Percentiles rank a stretch among this genome's conserved stretches.
Evolutionary conservation across 2,888 invertebrate species (phyloP).

Genomic region (Agrochola macilenta): DNA sequence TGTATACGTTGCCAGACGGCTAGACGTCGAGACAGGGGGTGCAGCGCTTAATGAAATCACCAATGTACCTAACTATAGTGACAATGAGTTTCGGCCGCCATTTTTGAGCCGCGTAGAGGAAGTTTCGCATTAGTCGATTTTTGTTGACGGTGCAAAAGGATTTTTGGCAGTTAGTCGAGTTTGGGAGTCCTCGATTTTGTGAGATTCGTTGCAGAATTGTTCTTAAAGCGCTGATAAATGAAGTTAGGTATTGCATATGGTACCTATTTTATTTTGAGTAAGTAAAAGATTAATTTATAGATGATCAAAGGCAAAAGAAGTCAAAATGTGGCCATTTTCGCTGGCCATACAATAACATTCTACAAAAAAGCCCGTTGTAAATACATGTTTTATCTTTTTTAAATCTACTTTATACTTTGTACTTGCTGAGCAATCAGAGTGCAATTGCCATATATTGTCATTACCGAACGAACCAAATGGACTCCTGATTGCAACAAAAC

Average conservation of each 20-base stretch:
- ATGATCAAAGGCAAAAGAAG: neutral
- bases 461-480: constrained; percentile 56
- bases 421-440: constrained; percentile 45
- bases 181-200: constrained; percentile 5
- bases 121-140: constrained; percentile 50
- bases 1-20: constrained; percentile 70
- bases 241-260: neutral
- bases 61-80: constrained; percentile 63
- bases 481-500: constrained; percentile 58
- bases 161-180: constrained; percentile 48
- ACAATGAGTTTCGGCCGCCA: constrained; percentile 63
- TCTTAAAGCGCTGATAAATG: neutral
- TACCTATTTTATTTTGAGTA: neutral
- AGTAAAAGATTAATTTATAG: neutral
- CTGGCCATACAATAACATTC: neutral
- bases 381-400: constrained; percentile 34
- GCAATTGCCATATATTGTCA: constrained; percentile 57
- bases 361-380: constrained; percentile 5
- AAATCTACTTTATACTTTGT: constrained; percentile 27
- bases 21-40: constrained; percentile 73
- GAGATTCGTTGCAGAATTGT: constrained; percentile 1
- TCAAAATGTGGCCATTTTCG: neutral
- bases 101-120: constrained; percentile 54
- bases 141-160: constrained; percentile 36
- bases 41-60: constrained; percentile 74